Conservation (phyloP, 2,888 invertebrate species). For the Drosophila subquinaria region DNA sequence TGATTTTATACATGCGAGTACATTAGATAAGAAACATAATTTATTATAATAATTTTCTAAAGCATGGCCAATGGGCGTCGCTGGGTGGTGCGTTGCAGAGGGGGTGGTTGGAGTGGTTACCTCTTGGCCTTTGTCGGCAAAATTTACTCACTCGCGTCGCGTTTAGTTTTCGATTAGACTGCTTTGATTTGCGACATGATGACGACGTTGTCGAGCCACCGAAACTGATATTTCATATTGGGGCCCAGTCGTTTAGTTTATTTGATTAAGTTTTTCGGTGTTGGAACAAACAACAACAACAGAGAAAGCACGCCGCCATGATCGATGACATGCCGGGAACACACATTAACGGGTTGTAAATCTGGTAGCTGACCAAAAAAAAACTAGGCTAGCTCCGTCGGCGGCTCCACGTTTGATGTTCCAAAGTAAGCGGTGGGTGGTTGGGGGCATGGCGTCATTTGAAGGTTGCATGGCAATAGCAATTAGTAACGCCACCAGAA, state of each 20-base stretch:
- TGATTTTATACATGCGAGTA: conserved; percentile 28
- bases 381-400: conserved; percentile 57
- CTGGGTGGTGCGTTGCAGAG: conserved; percentile 3
- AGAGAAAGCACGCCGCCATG: conserved; percentile 78
- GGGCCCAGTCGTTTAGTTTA: conserved; percentile 58
- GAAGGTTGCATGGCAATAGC: conserved; percentile 75
- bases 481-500: conserved; percentile 67
- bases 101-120: conserved; percentile 3
- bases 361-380: conserved; percentile 63
- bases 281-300: conserved; percentile 38
- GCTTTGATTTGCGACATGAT: conserved; percentile 79
- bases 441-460: conserved; percentile 55
- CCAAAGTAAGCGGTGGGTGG: conserved; percentile 1
- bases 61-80: conserved; percentile 65
- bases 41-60: conserved; percentile 77
- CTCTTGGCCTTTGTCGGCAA: conserved; percentile 82
- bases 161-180: conserved; percentile 81
- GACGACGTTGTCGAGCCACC: conserved; percentile 66
- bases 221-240: conserved; percentile 63
- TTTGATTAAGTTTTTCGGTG: conserved; percentile 60
- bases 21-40: conserved; percentile 74
- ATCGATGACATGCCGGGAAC: conserved; percentile 75
- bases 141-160: conserved; percentile 67
- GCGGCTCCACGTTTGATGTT: conserved; percentile 69
- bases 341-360: conserved; percentile 79